phyloP scores from a whole-genome alignment of 2,113 vertebrate genomes.

The Uria lomvia region DNA sequence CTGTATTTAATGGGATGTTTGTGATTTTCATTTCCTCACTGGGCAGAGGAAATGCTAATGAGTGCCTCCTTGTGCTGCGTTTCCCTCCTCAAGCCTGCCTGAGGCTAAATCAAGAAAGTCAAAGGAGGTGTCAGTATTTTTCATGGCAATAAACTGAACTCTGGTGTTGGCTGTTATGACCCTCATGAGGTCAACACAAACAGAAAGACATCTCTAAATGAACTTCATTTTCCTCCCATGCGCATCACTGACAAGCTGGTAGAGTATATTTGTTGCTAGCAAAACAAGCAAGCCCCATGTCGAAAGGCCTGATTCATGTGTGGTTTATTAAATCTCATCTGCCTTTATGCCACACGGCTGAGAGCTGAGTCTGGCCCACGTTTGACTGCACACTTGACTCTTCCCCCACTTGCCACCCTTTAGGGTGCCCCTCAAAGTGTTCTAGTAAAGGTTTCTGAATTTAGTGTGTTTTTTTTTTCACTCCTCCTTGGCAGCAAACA shows the following conservation, averaged over 20 bases:
- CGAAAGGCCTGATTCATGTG: not conserved
- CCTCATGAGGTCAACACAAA: not conserved
- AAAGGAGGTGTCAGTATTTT: not conserved
- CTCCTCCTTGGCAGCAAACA: not conserved
- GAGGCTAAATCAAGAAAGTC: not conserved
- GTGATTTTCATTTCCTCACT: not conserved
- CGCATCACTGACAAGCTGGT: not conserved
- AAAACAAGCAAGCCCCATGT: not conserved
- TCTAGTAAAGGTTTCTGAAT: not conserved
- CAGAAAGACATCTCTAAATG: not conserved
- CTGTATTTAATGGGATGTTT: not conserved
- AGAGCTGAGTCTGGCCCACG: not conserved
- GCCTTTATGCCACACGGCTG: fast-evolving
- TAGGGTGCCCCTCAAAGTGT: not conserved
- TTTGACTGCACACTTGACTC: not conserved
- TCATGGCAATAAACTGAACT: not conserved
- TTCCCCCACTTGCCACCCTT: not conserved
- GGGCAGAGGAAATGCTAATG: conserved; percentile 1
- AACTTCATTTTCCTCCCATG: not conserved
- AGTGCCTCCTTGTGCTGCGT: not conserved
- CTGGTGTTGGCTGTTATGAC: not conserved
- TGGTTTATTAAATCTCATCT: not conserved
- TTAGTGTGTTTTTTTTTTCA: not conserved
- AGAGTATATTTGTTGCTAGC: not conserved
- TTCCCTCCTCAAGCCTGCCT: not conserved